These are phyloP conservation scores for Leistus spinibarbis DNA, from an alignment of 2,888 invertebrate species.

Conservation along the genomic window DNA sequence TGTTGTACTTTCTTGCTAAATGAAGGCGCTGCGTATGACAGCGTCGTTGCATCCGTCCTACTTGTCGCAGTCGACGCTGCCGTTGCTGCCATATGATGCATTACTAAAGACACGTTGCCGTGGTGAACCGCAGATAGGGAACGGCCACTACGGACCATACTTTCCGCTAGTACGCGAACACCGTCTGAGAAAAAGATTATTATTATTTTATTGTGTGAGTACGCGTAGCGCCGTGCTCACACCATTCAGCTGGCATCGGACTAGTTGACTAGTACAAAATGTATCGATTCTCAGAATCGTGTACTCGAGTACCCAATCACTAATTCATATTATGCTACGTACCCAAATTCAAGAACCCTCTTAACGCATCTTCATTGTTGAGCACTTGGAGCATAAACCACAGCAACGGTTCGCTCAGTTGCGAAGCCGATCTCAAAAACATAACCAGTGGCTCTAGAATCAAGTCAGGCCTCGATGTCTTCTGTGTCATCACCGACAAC, in stretches of 20 bases:
- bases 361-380: conserved; percentile 76
- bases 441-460: conserved; percentile 79
- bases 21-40: conserved; percentile 50
- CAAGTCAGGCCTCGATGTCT: conserved; percentile 75
- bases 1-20: conserved; percentile 54
- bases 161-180: conserved; percentile 76
- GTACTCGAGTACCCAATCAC: too few relatives aligned
- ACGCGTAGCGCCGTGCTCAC: too few relatives aligned
- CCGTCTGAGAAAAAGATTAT: conserved; percentile 63
- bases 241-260: too few relatives aligned
- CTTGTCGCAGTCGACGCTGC: conserved; percentile 43
- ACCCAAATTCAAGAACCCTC: conserved; percentile 75
- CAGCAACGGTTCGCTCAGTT: conserved; percentile 84
- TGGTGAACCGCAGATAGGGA: conserved; percentile 68
- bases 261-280: too few relatives aligned
- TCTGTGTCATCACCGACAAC: conserved; percentile 75
- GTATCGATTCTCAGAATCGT: too few relatives aligned
- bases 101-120: conserved; percentile 61
- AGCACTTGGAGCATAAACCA: conserved; percentile 82
- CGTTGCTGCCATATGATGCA: conserved; percentile 67
- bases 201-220: too few relatives aligned
- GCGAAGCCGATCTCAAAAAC: conserved; percentile 64
- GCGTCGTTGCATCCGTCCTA: conserved; percentile 54
- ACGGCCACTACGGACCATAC: conserved; percentile 76
- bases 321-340: conserved; percentile 34